A percentile compares a stretch with the other conserved stretches of the same genome.
Evolutionary conservation across 2,888 invertebrate genomes (phyloP).

Genomic region (Hydropsyche betteni): DNA sequence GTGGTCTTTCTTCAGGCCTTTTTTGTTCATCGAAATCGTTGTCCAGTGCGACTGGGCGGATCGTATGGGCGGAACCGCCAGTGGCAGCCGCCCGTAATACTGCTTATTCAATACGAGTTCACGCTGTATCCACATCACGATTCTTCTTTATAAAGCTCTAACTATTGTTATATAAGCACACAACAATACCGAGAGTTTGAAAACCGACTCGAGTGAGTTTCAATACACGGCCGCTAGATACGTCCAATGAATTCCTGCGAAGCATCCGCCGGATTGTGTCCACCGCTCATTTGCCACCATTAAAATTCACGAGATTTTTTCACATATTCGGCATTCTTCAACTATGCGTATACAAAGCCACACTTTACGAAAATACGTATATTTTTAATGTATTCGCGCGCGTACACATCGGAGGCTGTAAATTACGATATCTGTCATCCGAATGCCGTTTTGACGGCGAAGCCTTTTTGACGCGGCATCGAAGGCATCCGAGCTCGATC

Average conservation of each 20-base stretch:
- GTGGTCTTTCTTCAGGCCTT: no score
- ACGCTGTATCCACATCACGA: slow-evolving; percentile 41
- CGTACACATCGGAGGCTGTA: background rate
- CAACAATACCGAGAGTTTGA: background rate
- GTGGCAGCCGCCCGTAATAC: slow-evolving; percentile 40
- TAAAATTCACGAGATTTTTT: no score
- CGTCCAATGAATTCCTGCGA: background rate
- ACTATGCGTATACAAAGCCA: no score
- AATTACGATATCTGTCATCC: slow-evolving; percentile 13
- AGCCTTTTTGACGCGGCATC: background rate
- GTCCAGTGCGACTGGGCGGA: slow-evolving; percentile 38
- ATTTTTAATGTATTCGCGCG: background rate
- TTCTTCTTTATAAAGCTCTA: slow-evolving; percentile 36
- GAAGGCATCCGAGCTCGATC: background rate
- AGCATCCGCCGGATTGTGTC: background rate
- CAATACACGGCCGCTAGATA: background rate
- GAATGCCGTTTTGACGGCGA: background rate
- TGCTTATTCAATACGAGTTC: slow-evolving; percentile 38
- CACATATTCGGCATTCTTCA: no score
- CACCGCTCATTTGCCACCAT: no score
- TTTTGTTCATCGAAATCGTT: background rate
- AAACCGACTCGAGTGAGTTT: background rate
- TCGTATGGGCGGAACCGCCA: slow-evolving; percentile 39
- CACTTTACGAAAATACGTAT: background rate
- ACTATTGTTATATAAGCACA: slow-evolving; percentile 30